Evolutionary conservation across 92 coral and sea anemone species (phyloP).

Genomic region (Micromussa lordhowensis): DNA sequence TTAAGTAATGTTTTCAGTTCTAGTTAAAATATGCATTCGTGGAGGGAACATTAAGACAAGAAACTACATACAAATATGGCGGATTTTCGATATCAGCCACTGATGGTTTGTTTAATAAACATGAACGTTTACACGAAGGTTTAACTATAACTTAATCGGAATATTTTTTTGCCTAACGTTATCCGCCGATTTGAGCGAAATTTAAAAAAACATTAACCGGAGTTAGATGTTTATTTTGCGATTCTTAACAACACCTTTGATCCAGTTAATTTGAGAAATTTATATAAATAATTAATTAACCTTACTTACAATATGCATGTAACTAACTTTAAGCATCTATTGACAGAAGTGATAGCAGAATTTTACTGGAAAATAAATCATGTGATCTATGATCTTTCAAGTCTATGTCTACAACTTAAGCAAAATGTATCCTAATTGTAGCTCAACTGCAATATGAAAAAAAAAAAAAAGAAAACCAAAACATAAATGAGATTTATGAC

Average conservation of each 20-base stretch:
- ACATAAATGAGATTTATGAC: no score
- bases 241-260: background rate
- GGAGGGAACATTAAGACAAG: no score
- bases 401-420: no score
- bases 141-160: background rate
- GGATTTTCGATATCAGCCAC: background rate
- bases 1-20: no score
- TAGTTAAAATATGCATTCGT: no score
- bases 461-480: no score
- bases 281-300: background rate
- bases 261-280: background rate
- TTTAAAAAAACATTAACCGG: background rate
- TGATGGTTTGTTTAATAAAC: background rate
- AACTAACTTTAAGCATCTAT: background rate
- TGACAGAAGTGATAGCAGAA: background rate
- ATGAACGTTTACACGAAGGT: no score
- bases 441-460: no score
- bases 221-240: background rate
- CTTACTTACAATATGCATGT: no score
- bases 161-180: background rate
- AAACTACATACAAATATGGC: background rate
- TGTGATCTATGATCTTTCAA: background rate
- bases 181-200: background rate
- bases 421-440: no score
- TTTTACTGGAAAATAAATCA: background rate